Base-by-base conservation (phyloP, 2,888 invertebrate species). In the Rhamphomyia laevipes region DNA sequence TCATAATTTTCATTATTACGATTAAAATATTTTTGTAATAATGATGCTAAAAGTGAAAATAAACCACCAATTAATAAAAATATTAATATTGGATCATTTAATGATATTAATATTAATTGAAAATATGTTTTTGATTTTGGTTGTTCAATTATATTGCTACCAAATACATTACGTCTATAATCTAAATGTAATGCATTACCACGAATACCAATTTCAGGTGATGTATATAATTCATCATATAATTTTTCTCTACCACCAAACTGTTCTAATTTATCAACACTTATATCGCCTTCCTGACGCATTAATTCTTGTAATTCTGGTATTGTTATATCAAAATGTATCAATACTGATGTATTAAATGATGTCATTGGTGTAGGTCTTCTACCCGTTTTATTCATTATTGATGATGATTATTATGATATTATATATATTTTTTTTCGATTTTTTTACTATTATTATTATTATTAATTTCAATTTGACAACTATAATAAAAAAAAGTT, bases 51-150 rank as follows among this genome's bases (percentile, higher is more conserved):
- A 4, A 38, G 80, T 63, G 95, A 95, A 68, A 96, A 88, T 70
- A 94, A 78, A 66, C 95, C 95, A 63, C 94, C 93, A 71, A 94
- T 86, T 76, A 94, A 86, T 68, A 96, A 80, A 74, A 96, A 94
- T 73, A 95, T 93, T 66, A 96, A 84, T 61, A 95, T 96, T 63
- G 93, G 89, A 75, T 96, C 95, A 77, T 94, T 94, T 70, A 95
- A 77, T 59, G 95, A 95, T 77, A 96, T 95, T 92, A 93, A 95
- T 63, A 93, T 92, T 74, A 96, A 79, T 71, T 85, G 86, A 65
- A 93, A 79, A 81, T 96, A 96, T 62, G 92, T 89, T 79, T 95
- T 95, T 63, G 95, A 91, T 65, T 94, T 92, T 74, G 93, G 93
- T 58, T 95, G 94, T 67, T 95, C 95, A 76, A 96, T 95, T 70